Evolutionary conservation across 2,888 invertebrate genomes (phyloP).

Genomic region (Himalopsyche tibetana): DNA sequence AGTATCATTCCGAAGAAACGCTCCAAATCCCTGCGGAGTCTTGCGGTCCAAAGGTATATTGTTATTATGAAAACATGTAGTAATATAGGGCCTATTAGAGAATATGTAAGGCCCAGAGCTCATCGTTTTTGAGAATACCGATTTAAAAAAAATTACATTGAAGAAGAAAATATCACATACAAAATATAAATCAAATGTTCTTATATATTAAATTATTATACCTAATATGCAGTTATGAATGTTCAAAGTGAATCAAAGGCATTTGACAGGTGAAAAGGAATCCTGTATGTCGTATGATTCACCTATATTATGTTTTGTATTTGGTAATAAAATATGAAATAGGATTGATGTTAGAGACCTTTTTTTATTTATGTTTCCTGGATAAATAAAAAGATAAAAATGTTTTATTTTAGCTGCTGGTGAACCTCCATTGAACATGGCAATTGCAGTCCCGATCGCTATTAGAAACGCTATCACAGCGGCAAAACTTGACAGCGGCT

Average conservation of each 20-base stretch:
- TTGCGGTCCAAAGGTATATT: slow-evolving; percentile 81
- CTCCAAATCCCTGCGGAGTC: slow-evolving; percentile 79
- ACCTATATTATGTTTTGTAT: too few relatives aligned
- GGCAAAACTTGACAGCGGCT: slow-evolving; percentile 79
- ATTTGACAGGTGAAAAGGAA: too few relatives aligned
- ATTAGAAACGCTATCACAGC: slow-evolving; percentile 79
- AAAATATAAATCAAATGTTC: too few relatives aligned
- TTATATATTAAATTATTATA: too few relatives aligned
- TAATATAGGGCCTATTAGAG: background rate
- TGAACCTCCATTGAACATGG: slow-evolving; percentile 76
- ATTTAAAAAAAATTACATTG: too few relatives aligned
- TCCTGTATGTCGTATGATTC: too few relatives aligned
- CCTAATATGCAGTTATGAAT: too few relatives aligned
- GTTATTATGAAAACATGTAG: background rate
- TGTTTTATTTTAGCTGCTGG: slow-evolving; percentile 74
- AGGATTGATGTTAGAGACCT: too few relatives aligned
- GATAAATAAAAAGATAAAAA: background rate
- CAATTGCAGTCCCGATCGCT: slow-evolving; percentile 77
- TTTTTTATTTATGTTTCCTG: background rate
- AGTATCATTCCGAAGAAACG: slow-evolving; percentile 79
- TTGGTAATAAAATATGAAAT: too few relatives aligned
- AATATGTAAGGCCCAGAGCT: background rate
- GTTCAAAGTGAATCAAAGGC: too few relatives aligned
- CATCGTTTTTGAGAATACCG: background rate
- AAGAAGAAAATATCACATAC: too few relatives aligned